These are phyloP conservation scores for Gasterosteus nipponicus DNA, from an alignment of 2,113 vertebrate species.

Conservation along the genomic window DNA sequence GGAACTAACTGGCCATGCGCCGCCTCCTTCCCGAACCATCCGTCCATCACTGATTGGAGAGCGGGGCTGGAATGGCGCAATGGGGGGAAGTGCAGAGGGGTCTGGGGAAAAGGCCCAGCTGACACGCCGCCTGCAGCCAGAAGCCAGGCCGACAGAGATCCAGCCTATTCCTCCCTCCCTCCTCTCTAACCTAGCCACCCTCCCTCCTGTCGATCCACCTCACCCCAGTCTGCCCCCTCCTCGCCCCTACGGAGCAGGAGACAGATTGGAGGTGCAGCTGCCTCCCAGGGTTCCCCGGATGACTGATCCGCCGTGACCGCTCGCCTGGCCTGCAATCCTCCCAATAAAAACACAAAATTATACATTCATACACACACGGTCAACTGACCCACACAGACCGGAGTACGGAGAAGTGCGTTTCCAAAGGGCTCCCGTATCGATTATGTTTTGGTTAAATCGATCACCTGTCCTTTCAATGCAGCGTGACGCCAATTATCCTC, in stretches of 20 bases:
- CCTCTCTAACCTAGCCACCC: constrained; percentile 25
- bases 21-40: constrained; percentile 63
- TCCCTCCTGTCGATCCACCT: constrained; percentile 39
- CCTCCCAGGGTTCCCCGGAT: constrained; percentile 63
- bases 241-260: constrained; percentile 39
- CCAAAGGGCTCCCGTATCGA: constrained; percentile 56
- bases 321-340: constrained; percentile 34
- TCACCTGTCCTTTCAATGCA: constrained; percentile 60
- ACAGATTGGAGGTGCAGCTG: constrained; percentile 73
- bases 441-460: constrained; percentile 65
- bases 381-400: constrained; percentile 27
- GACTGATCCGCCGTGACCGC: constrained; percentile 66
- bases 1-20: constrained; percentile 71
- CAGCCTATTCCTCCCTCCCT: constrained; percentile 23
- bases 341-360: constrained; percentile 31
- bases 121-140: constrained; percentile 70
- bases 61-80: constrained; percentile 46
- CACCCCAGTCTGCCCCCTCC: constrained; percentile 16
- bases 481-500: constrained; percentile 53
- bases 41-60: constrained; percentile 62
- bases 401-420: constrained; percentile 6
- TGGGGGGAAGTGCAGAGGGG: constrained; percentile 38
- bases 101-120: constrained; percentile 76
- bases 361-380: constrained; percentile 4
- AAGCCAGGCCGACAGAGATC: constrained; percentile 34